These are phyloP conservation scores for Meliscaeva auricollis DNA, from an alignment of 2,888 invertebrate genomes.

Conservation along the genomic window DNA sequence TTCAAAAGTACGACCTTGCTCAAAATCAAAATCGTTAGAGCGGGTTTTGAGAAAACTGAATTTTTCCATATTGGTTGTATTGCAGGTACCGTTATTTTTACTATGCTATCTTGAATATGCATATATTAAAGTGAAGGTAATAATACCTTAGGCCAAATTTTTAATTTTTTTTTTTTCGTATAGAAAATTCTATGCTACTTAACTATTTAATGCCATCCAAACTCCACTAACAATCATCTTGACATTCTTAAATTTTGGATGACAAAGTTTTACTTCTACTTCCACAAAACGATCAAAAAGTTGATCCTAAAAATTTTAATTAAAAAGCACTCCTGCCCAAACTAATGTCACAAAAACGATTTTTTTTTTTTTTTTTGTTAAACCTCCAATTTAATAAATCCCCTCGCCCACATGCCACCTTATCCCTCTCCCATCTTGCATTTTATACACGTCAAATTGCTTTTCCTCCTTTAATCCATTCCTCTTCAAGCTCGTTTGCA, in stretches of 20 bases:
- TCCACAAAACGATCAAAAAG: slow-evolving; percentile 40
- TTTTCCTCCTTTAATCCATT: slow-evolving; percentile 34
- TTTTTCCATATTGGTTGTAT: too few relatives aligned
- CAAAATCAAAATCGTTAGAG: too few relatives aligned
- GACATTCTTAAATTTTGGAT: slow-evolving; percentile 17
- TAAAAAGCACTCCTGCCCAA: slow-evolving; percentile 54
- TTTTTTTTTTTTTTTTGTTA: slow-evolving; percentile 55
- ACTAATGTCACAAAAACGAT: slow-evolving; percentile 64
- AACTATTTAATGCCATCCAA: background rate
- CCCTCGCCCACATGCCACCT: too few relatives aligned
- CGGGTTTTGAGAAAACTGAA: too few relatives aligned
- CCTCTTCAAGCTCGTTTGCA: slow-evolving; percentile 10
- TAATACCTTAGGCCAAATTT: too few relatives aligned
- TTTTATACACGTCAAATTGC: slow-evolving; percentile 54
- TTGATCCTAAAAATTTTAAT: slow-evolving; percentile 60
- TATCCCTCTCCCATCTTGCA: slow-evolving; percentile 27
- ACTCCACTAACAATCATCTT: slow-evolving; percentile 1
- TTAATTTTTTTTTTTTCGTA: too few relatives aligned
- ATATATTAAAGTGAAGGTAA: too few relatives aligned
- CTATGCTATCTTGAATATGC: too few relatives aligned
- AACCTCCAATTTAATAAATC: slow-evolving; percentile 62
- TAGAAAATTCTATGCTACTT: background rate
- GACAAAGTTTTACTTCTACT: slow-evolving; percentile 14
- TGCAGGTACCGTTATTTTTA: too few relatives aligned
- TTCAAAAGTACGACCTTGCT: too few relatives aligned